Evolutionary conservation across 2,113 vertebrate species (phyloP), one percentile per base, ranked within the genome.

Genomic region (Sylvietta virens): DNA sequence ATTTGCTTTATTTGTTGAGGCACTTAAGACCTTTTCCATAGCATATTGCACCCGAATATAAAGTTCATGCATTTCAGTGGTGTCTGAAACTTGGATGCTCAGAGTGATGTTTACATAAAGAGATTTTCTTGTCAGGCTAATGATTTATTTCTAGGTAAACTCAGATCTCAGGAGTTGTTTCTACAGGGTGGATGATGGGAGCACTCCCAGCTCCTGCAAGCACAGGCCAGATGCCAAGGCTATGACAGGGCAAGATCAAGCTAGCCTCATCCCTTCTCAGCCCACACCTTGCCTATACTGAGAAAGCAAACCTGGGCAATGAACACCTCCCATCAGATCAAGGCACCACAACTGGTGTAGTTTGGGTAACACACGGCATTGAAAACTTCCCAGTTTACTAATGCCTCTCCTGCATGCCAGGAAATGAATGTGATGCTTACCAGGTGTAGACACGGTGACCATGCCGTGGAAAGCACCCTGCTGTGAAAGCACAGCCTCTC

Each of bases 71-170:
- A 48, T 72, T 90, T 82, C 65, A 33, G 5, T 35, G 15, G 23
- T 78, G 42, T 23, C 48, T 76, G 54, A 73, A 81, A 5, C 8
- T 51, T 42, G 18, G 22, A 65, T n/a, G n/a, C 8, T 48, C 16
- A 58, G 30, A 70, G 12, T 22, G 11, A 37, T 42, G 13, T 44
- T 58, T 94, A 26, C 21, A 51, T 58, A 67, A 31, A 24, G 35
- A 67, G 44, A 71, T 91, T 89, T 93, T 92, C 69, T 54, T 91
- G 39, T 60, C 73, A 91, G 26, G 15, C 7, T 81, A 79, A 79
- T 64, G 28, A 81, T 71, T 85, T 72, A 40, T 90, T 87, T 91
- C 53, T 16, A 57, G 40, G 26, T 42, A 67, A 96, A 53, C 14
- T n/a, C 28, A 30, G 17, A 17, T 87, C 31, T 69, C 44, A 37